Base-by-base conservation (phyloP, 2,888 invertebrate species). In the Ephialtes manifestator region DNA sequence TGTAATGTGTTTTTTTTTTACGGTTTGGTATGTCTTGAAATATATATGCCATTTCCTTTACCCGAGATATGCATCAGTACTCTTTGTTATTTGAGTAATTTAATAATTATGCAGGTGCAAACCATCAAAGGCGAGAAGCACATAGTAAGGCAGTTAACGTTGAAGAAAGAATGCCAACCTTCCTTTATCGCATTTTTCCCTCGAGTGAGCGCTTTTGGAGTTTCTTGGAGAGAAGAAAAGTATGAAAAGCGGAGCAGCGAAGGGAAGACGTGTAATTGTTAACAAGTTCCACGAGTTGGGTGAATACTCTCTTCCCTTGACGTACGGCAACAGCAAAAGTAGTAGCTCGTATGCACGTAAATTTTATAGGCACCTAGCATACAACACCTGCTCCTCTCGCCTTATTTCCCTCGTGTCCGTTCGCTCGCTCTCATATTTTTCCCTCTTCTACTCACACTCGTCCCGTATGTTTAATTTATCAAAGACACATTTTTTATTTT, bases 401-500 rank as follows among this genome's bases (percentile, higher is more conserved):
- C 89, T 89, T 90, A 89, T 90, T 89, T 89, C 88, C 90, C 89
- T 88, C 84, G 87, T 83, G 90, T 86, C 84, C 85, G 83, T 58
- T 58, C 53, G 58, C 51, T 78, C 55, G 43, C 65, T 35, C 70
- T 74, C 72, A 72, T 68, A 72, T 83, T 78, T 68, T 72, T 31
- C 58, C 35, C 46, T 24, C 24, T 43, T 76, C 81, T 71, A 63
- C 70, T 76, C 51, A 20, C 35, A 28, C 18, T 53, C 20, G 43
- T 58, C 80, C 67, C 80, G 76, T 81, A 85, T 89, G 87, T 89
- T 90, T 90, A 91, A 91, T 90, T 91, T 89, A 90, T 91, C 88
- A 90, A 90, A 88, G 86, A 89, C 82, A 87, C 87, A 87, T 87
- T 88, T 85, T 88, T 88, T 88, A 35, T 53, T 68, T 53, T 71